Conservation (phyloP, 2,797 vertebrate species). For the Coreius guichenoti region DNA sequence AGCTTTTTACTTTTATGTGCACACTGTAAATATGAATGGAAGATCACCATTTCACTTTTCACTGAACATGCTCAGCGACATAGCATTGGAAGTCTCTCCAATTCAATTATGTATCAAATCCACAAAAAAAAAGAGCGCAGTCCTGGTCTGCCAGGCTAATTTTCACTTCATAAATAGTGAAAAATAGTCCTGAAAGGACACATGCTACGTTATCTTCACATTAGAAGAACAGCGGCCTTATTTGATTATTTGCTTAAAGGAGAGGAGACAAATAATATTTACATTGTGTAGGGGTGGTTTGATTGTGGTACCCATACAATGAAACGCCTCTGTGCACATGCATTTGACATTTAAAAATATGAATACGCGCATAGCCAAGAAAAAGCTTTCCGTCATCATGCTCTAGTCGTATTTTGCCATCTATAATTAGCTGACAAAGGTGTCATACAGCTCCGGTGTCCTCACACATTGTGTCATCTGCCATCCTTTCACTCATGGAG, state of each 20-base stretch:
- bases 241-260: not conserved
- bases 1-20: not conserved
- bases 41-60: not conserved
- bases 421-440: constrained; percentile 47
- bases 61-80: constrained; percentile 2
- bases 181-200: constrained; percentile 46
- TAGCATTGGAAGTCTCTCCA: not conserved
- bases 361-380: not conserved
- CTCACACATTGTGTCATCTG: constrained; percentile 50
- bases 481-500: constrained; percentile 37
- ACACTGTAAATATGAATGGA: not conserved
- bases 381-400: constrained; percentile 23
- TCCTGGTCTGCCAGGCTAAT: constrained; percentile 42
- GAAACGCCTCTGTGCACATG: constrained; percentile 8
- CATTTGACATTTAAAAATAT: constrained; percentile 43
- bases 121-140: constrained; percentile 15
- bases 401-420: constrained; percentile 20
- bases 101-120: constrained; percentile 25
- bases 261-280: constrained; percentile 1
- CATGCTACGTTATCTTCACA: not conserved
- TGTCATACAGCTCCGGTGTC: constrained; percentile 16
- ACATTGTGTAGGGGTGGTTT: not conserved
- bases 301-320: constrained; percentile 20
- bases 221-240: constrained; percentile 5
- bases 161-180: constrained; percentile 53